Conservation (phyloP, 2,888 invertebrate species). For the Amblyjoppa proteus region DNA sequence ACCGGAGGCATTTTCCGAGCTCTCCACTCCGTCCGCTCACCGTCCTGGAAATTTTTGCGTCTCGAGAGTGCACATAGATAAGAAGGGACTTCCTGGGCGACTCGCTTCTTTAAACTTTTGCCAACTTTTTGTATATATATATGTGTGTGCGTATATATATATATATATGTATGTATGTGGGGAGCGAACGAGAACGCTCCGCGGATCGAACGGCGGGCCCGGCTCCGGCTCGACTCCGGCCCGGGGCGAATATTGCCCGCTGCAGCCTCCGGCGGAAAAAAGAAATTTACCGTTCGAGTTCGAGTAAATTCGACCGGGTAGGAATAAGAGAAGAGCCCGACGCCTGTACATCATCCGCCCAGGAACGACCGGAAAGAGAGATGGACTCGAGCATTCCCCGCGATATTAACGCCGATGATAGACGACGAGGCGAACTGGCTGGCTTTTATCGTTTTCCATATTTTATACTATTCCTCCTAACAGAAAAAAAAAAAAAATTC, state of each 20-base stretch:
- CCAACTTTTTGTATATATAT: constrained; percentile 24
- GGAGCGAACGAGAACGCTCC: neutral
- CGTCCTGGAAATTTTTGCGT: constrained; percentile 26
- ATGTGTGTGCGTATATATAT: too few species aligned
- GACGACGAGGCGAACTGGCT: neutral
- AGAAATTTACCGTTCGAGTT: constrained; percentile 66
- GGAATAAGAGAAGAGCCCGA: constrained; percentile 13
- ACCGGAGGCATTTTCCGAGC: constrained; percentile 9
- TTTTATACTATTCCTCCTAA: neutral
- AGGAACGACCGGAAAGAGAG: constrained; percentile 10
- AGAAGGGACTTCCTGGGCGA: constrained; percentile 31
- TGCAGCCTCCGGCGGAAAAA: constrained; percentile 4
- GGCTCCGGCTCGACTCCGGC: neutral
- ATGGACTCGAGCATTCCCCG: constrained; percentile 14
- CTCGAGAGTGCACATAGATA: constrained; percentile 39
- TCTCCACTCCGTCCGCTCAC: neutral
- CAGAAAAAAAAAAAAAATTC: neutral
- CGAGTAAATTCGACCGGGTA: constrained; percentile 42
- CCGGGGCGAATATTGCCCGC: constrained; percentile 54
- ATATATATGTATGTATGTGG: too few species aligned
- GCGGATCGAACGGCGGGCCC: constrained; percentile 48
- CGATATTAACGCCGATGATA: constrained; percentile 29
- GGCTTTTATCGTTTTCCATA: constrained; percentile 10
- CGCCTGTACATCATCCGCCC: neutral
- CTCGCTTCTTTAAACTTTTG: constrained; percentile 62